Evolutionary conservation across 2,888 invertebrate genomes (phyloP).

Genomic region (Orthonychiurus folsomi): DNA sequence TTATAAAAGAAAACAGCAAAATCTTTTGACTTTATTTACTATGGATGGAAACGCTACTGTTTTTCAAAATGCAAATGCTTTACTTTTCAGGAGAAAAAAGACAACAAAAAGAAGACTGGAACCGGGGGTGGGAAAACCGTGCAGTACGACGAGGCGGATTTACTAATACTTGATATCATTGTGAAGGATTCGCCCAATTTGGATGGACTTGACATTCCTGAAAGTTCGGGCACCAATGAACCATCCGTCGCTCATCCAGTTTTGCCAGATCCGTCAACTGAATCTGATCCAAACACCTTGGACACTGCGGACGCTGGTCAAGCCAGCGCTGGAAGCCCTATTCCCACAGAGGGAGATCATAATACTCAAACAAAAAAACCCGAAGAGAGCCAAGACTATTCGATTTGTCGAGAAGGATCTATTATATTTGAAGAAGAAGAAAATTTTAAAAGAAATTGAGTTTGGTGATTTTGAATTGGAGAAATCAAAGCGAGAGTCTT

Average conservation of each 20-base stretch:
- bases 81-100: slow-evolving; percentile 2
- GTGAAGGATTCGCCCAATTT: background rate
- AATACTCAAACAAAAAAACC: background rate
- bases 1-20: no score
- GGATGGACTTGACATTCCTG: background rate
- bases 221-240: slow-evolving; percentile 3
- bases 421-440: background rate
- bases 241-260: no score
- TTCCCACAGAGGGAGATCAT: no score
- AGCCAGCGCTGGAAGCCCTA: background rate
- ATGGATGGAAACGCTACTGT: no score
- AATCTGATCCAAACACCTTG: background rate
- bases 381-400: background rate
- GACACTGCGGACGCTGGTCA: background rate
- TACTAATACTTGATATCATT: background rate
- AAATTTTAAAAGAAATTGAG: background rate
- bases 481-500: no score
- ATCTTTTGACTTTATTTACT: no score
- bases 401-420: slow-evolving; percentile 1
- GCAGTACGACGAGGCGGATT: background rate
- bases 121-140: background rate
- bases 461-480: background rate
- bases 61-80: background rate
- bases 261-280: no score
- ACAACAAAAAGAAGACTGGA: slow-evolving; percentile 4